These are phyloP conservation scores for Cotesia typhae DNA, from an alignment of 1,140 invertebrate genomes.

Conservation along the genomic window DNA sequence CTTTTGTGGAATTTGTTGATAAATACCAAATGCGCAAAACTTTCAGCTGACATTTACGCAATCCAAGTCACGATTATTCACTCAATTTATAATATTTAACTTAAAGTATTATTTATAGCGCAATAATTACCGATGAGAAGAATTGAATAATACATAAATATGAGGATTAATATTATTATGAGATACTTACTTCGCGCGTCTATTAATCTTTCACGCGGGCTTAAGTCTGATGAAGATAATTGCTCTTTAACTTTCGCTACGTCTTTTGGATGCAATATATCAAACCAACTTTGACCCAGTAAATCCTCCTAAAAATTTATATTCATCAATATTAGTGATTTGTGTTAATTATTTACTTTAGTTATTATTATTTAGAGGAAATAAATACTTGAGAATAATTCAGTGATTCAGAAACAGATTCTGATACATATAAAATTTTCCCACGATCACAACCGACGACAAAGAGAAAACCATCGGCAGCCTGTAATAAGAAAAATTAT, in stretches of 20 bases:
- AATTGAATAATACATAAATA: slow-evolving; percentile 4
- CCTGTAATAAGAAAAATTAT: slow-evolving; percentile 64
- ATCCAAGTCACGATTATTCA: not conserved
- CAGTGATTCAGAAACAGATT: slow-evolving; percentile 85
- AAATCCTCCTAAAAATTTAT: slow-evolving; percentile 76
- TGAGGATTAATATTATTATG: slow-evolving; percentile 15
- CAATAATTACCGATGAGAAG: not conserved
- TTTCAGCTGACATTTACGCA: slow-evolving; percentile 20
- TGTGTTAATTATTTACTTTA: slow-evolving; percentile 24
- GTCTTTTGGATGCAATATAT: slow-evolving; percentile 94
- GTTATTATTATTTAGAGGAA: slow-evolving; percentile 30
- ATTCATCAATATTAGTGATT: slow-evolving; percentile 4
- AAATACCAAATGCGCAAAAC: slow-evolving; percentile 19
- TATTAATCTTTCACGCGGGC: slow-evolving; percentile 87
- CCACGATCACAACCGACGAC: slow-evolving; percentile 93
- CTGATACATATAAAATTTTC: slow-evolving; percentile 88
- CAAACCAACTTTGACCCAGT: slow-evolving; percentile 92
- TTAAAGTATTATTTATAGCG: not conserved
- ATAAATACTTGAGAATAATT: slow-evolving; percentile 81
- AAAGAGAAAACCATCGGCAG: slow-evolving; percentile 91
- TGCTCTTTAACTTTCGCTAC: slow-evolving; percentile 96
- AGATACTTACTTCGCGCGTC: slow-evolving; percentile 86
- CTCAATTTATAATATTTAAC: not conserved
- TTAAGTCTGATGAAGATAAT: slow-evolving; percentile 88
- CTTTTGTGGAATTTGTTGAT: not conserved